Evolutionary conservation across 2,113 vertebrate genomes (phyloP).

Genomic region (Atherinomorus stipes): DNA sequence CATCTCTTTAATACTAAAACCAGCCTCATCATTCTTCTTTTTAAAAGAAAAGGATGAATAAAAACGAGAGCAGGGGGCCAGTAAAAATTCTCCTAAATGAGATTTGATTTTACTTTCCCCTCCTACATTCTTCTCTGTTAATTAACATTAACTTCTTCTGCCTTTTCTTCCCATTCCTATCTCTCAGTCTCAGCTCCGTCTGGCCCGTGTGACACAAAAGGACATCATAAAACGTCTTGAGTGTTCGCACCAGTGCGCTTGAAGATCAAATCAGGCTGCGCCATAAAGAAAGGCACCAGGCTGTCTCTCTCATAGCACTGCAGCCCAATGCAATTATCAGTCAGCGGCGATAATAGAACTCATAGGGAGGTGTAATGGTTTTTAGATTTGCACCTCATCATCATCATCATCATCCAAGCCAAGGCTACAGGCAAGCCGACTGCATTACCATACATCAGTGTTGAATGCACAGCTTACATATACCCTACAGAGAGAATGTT

Average conservation of each 20-base stretch:
- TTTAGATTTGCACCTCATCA: conserved; percentile 80
- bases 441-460: conserved; percentile 44
- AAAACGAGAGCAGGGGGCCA: conserved; percentile 55
- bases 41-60: conserved; percentile 55
- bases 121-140: conserved; percentile 67
- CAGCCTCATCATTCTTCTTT: conserved; percentile 43
- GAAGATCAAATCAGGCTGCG: conserved; percentile 66
- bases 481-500: background rate
- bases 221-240: conserved; percentile 66
- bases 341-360: conserved; percentile 73
- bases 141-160: conserved; percentile 71
- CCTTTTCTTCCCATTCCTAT: conserved; percentile 59
- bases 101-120: conserved; percentile 62
- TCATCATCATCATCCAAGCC: conserved; percentile 54
- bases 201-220: conserved; percentile 71
- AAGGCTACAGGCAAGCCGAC: conserved; percentile 32
- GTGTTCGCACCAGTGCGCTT: conserved; percentile 68
- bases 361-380: conserved; percentile 74
- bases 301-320: conserved; percentile 55
- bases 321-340: conserved; percentile 75
- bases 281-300: conserved; percentile 58
- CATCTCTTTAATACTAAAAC: conserved; percentile 59
- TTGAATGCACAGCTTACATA: conserved; percentile 19
- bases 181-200: conserved; percentile 55
- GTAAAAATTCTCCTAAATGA: conserved; percentile 75